Base-by-base conservation (phyloP, 2,888 invertebrate species). In the Cheilosia variabilis region DNA sequence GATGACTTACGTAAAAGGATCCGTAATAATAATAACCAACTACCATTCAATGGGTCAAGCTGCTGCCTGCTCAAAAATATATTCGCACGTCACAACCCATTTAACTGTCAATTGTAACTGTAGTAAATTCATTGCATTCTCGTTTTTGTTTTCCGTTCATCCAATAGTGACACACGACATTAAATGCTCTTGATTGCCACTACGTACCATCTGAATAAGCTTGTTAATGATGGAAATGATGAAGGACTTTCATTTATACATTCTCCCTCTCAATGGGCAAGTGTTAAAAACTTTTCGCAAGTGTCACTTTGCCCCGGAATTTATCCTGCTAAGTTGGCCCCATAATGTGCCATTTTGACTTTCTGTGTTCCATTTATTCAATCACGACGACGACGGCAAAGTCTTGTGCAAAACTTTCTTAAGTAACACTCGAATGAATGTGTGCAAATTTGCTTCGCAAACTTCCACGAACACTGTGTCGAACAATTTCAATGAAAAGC, bases 351-450 rank as follows among this genome's bases (percentile, higher is more conserved):
- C 73, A 63, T 68, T 75, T 83, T 69, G 73, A 73, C 50, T 72
- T 66, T 72, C 17, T 73, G 24, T 55, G 73, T 66, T 84, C 69
- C 65, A 79, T 78, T 84, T 78, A 84, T 84, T 84, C 79, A 84
- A 79, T 84, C 79, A 84, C 53, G 27, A 80, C 53, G 27, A 80
- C 53, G 53, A 63, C 79, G 63, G 52, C 50, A 41, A 22, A 73
- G 73, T 77, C 77, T 66, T 22, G 57, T 45, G 52, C 47, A 58
- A 79, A 79, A 75, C 63, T 79, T 84, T 75, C 78, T 71, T 75
- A 75, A 76, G 79, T 80, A 76, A 84, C 84, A 84, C 79, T 75
- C 65, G 41, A 73, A 78, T 83, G 83, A 78, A 83, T 83, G 83
- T 78, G 72, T 83, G 73, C 73, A 78, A 78, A 66, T 78, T 77